Evolutionary conservation across 1,140 invertebrate genomes (phyloP).

Genomic region (Drosophila repleta): DNA sequence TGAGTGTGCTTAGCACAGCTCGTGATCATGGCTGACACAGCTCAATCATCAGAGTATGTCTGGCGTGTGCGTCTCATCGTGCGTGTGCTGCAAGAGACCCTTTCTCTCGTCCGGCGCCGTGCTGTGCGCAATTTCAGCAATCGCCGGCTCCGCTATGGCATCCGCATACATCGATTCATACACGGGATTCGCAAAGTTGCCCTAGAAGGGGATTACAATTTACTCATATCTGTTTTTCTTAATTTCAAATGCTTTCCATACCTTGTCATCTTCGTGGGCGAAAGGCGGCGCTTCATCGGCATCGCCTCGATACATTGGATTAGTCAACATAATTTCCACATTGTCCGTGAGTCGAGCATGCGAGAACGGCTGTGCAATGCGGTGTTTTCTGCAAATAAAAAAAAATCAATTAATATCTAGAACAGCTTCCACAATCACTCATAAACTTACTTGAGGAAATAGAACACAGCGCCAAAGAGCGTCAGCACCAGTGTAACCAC

Average conservation of each 20-base stretch:
- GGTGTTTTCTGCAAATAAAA: slow-evolving; percentile 70
- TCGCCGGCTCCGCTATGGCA: slow-evolving; percentile 72
- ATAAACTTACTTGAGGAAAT: slow-evolving; percentile 73
- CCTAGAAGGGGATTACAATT: slow-evolving; percentile 68
- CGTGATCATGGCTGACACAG: slow-evolving; percentile 57
- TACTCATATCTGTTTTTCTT: neutral
- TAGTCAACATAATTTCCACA: slow-evolving; percentile 89
- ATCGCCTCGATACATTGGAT: slow-evolving; percentile 92
- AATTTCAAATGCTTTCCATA: slow-evolving; percentile 52
- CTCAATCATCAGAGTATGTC: slow-evolving; percentile 83
- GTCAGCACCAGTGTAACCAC: slow-evolving; percentile 52
- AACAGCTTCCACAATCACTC: neutral
- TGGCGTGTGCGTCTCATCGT: slow-evolving; percentile 79
- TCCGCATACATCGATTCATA: slow-evolving; percentile 92
- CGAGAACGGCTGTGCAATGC: slow-evolving; percentile 88
- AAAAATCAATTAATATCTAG: neutral
- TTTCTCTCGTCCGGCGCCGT: slow-evolving; percentile 80
- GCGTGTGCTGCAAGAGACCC: slow-evolving; percentile 78
- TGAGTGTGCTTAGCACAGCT: slow-evolving; percentile 66
- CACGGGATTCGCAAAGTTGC: slow-evolving; percentile 93
- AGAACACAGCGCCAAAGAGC: slow-evolving; percentile 73
- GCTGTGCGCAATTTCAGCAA: slow-evolving; percentile 65
- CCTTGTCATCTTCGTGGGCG: slow-evolving; percentile 86
- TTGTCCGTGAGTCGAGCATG: slow-evolving; percentile 92
- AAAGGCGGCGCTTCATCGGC: slow-evolving; percentile 87